Percentiles rank a stretch among this genome's conserved stretches.
Evolutionary conservation across 2,797 vertebrate species (phyloP).

Genomic region (Limosa lapponica): DNA sequence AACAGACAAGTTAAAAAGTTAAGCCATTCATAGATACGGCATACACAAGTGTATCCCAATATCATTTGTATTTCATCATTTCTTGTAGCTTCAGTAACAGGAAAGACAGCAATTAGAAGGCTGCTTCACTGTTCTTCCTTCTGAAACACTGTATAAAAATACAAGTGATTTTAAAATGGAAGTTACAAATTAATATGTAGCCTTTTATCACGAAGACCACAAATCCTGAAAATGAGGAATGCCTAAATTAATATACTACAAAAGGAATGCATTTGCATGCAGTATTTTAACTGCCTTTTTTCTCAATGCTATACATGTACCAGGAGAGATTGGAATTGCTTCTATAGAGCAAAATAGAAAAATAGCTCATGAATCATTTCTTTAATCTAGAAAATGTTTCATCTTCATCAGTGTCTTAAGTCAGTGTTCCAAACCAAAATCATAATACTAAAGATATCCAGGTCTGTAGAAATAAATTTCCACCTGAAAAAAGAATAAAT

Average conservation of each 20-base stretch:
- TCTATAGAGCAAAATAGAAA: not conserved
- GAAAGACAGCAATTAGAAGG: not conserved
- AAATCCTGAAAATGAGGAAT: not conserved
- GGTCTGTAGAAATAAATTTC: not conserved
- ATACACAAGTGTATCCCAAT: not conserved
- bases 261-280: not conserved
- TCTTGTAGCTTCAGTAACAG: not conserved
- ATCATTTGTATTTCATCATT: not conserved
- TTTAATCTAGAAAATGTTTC: not conserved
- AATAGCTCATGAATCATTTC: not conserved
- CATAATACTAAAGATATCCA: not conserved
- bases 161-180: not conserved
- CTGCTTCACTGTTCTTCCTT: not conserved
- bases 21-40: not conserved
- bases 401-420: not conserved
- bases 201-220: not conserved
- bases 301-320: not conserved
- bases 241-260: not conserved
- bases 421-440: not conserved
- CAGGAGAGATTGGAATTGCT: not conserved
- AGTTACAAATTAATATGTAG: not conserved
- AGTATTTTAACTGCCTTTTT: not conserved
- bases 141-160: not conserved
- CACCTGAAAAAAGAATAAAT: not conserved
- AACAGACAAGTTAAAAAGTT: not conserved